Evolutionary conservation across 2,797 vertebrate species (phyloP).

Genomic region (Alauda arvensis): DNA sequence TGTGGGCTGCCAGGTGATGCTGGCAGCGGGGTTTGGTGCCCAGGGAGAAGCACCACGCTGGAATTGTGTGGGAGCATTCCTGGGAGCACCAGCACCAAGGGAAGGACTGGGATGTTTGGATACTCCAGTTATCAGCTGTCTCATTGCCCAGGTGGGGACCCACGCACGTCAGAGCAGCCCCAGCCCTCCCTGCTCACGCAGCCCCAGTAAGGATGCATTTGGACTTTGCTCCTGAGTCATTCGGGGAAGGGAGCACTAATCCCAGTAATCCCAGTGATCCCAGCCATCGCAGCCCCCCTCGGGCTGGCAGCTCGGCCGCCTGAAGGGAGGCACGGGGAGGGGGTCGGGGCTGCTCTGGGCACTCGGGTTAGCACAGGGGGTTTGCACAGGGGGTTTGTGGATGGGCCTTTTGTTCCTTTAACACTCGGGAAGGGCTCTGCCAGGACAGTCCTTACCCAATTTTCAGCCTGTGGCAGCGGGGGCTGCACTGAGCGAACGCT

Average conservation of each 20-base stretch:
- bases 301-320: rapidly evolving
- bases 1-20: neutral
- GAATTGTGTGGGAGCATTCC: neutral
- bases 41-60: rapidly evolving
- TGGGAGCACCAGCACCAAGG: neutral
- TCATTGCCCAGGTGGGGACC: neutral
- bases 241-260: neutral
- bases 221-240: neutral
- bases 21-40: neutral
- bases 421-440: neutral
- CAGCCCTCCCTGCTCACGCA: neutral
- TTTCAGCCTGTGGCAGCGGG: rapidly evolving
- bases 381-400: neutral
- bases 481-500: neutral
- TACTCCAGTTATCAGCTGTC: neutral
- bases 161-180: neutral
- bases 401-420: neutral
- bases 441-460: neutral
- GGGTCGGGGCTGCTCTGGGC: neutral
- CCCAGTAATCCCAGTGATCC: neutral
- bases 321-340: neutral
- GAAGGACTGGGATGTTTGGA: neutral
- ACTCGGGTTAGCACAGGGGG: neutral
- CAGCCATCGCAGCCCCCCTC: neutral
- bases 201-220: neutral